A percentile compares a stretch with the other conserved stretches of the same genome.
These are phyloP conservation scores for Dinothrombium tinctorium DNA, from an alignment of 1,140 invertebrate genomes.

Conservation along the genomic window DNA sequence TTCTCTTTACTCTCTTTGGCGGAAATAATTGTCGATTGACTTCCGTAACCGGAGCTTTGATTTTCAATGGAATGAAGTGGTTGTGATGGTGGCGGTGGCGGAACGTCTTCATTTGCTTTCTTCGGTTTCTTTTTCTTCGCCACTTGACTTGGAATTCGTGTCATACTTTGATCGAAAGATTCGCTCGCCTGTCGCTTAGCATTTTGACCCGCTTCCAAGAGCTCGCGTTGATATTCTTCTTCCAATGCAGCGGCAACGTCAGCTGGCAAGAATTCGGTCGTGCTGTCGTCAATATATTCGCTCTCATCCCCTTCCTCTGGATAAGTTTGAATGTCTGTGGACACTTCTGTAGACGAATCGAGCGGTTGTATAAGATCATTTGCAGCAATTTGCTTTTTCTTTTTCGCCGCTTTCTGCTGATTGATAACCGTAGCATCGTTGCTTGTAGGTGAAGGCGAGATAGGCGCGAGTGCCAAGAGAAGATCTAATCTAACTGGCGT, in stretches of 20 bases:
- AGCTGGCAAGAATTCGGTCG: slow-evolving; percentile 10
- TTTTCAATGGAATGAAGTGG: too few species aligned
- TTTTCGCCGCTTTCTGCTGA: neutral
- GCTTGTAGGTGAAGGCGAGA: slow-evolving; percentile 2
- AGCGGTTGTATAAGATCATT: too few species aligned
- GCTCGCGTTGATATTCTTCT: slow-evolving; percentile 3
- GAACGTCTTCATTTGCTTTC: neutral
- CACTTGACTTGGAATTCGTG: slow-evolving; percentile 9
- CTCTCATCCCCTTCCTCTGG: neutral
- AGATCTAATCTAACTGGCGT: slow-evolving; percentile 68
- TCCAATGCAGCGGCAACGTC: slow-evolving; percentile 12
- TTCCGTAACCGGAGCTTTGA: too few species aligned
- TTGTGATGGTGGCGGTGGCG: too few species aligned
- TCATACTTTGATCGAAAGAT: slow-evolving; percentile 10
- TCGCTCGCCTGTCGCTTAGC: slow-evolving; percentile 1
- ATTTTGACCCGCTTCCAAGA: slow-evolving; percentile 1
- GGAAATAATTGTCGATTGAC: too few species aligned
- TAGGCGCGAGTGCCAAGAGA: slow-evolving; percentile 28
- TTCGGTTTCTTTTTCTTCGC: slow-evolving; percentile 13
- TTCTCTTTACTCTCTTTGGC: too few species aligned
- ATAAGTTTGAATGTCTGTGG: neutral
- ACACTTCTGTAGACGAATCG: neutral
- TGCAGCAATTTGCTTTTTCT: too few species aligned
- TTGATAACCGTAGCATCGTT: neutral
- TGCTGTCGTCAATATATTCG: neutral